Base-by-base conservation (phyloP, 2,888 invertebrate genomes). In the Drosophila paranaensis region DNA sequence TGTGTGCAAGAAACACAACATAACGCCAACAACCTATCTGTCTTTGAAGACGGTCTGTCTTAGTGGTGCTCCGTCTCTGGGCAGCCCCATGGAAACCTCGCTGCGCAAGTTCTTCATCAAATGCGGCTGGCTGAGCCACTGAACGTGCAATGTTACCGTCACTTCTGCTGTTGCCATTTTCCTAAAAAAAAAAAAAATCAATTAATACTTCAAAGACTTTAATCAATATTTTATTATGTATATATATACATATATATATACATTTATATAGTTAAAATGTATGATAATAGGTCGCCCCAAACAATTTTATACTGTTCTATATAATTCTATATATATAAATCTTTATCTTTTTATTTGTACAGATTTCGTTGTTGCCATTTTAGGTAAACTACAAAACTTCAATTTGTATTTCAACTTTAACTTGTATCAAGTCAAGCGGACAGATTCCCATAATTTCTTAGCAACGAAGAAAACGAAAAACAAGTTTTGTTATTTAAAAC, bases 21-120 rank as follows among this genome's bases (percentile, higher is more conserved):
- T 98, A 91, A 95, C 96, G 82, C 97, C 98, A 75, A 95, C 97
- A 67, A 97, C 97, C 92, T 98, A 98, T 94, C 95, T 97, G 84
- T 97, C 97, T 5, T 94, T 98, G 92, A 98, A 98, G 93, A 96
- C 97, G 14, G 95, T 97, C 82, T 94, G 98, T 74, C 94, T 98
- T 66, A 93, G 93, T 74, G 93, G 92, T 20, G 91, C 91, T 11
- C 91, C 92, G 16, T 71, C 90, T 13, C 43, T 88, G 50, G 83
- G 89, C 43, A 90, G 84, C 76, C 77, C 90, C 6, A 88, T 91
- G 62, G 93, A 93, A 76, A 90, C 83, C 60, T 90, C 94, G 90
- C 93, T 94, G 91, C 94, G 94, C 92, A 94, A 92, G 71, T 93
- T 93, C 82, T 91, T 93, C 20, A 89, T 92, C 20, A 92, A 92